Evolutionary conservation across 2,113 vertebrate species (phyloP), one percentile per base, ranked within the genome.

Genomic region (Antechinus stuartii): DNA sequence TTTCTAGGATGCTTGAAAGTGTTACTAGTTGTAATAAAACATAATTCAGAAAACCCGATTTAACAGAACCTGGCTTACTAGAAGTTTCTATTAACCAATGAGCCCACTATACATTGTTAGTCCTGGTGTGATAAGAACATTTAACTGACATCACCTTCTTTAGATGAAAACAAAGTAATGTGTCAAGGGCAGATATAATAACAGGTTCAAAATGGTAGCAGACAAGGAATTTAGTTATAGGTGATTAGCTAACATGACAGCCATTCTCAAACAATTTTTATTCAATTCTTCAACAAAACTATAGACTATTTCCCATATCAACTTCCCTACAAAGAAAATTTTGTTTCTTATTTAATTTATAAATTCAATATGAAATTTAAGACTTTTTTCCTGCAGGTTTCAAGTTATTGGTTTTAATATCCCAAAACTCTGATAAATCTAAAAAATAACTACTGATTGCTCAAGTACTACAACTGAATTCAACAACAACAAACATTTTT

Each of bases 1-100:
- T 42, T 47, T 1, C 6, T 96, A 35, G 93, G 92, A 84, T 22
- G 6, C 16, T 42, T 42, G 35, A 57, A 95, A 92, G 2, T 91
- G 95, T 1, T 52, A 94, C 55, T 4, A 92, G 54, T 92, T 92
- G 35, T 42, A 90, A 22, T 50, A 95, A 93, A 27, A 93, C 92
- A 6, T 50, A 91, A 35, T 50, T 92, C 1, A n/a, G 49, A 30
- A 93, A 50, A 89, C 2, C 0, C 53, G 10, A 92, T 50, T 8
- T 47, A 91, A 57, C 90, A 54, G 0, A 46, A 92, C 27, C 54
- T 54, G 25, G 52, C 9, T 90, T 93, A 56, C 90, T 90, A 55
- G 90, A n/a, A 76, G 68, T 3, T 55, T 46, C 68, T 92, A 55
- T 47, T 35, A 91, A n/a, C 35, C 68, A 84, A 84, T 84, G 8